Evolutionary conservation across 2,113 vertebrate genomes (phyloP).

Genomic region (Elgaria multicarinata): DNA sequence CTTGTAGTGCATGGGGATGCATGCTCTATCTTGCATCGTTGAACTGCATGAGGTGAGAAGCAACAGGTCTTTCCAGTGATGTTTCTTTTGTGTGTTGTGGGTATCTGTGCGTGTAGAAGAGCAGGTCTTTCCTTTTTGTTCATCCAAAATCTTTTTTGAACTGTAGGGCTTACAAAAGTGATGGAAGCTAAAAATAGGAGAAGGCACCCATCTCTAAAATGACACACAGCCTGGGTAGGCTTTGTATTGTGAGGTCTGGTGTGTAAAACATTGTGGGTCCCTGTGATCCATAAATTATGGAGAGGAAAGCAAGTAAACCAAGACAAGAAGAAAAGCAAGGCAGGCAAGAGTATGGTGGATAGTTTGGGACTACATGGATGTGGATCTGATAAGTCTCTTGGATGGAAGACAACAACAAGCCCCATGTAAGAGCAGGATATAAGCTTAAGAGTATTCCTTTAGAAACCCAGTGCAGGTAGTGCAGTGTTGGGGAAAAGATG

Average conservation of each 20-base stretch:
- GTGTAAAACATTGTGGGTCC: neutral
- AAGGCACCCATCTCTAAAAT: neutral
- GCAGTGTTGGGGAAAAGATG: neutral
- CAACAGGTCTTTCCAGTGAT: conserved; percentile 71
- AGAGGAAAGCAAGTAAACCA: neutral
- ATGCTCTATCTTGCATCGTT: conserved; percentile 70
- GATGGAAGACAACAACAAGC: neutral
- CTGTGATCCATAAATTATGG: neutral
- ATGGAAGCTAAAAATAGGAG: conserved; percentile 12
- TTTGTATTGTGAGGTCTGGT: neutral
- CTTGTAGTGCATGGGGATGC: conserved; percentile 31
- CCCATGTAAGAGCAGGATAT: neutral
- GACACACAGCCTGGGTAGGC: neutral
- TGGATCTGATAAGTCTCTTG: neutral
- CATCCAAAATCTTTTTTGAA: conserved; percentile 46
- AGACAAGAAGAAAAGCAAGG: accelerated
- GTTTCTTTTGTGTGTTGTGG: conserved; percentile 50
- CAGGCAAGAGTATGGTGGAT: neutral
- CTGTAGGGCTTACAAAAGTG: conserved; percentile 43
- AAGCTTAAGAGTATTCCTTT: neutral
- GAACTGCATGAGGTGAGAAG: conserved; percentile 52
- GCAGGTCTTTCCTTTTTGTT: conserved; percentile 34
- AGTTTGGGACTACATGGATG: neutral
- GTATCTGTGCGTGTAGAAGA: conserved; percentile 3
- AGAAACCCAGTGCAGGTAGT: neutral